phyloP scores from a whole-genome alignment of 2,888 invertebrate genomes.

The Mechanitis mazaeus region DNA sequence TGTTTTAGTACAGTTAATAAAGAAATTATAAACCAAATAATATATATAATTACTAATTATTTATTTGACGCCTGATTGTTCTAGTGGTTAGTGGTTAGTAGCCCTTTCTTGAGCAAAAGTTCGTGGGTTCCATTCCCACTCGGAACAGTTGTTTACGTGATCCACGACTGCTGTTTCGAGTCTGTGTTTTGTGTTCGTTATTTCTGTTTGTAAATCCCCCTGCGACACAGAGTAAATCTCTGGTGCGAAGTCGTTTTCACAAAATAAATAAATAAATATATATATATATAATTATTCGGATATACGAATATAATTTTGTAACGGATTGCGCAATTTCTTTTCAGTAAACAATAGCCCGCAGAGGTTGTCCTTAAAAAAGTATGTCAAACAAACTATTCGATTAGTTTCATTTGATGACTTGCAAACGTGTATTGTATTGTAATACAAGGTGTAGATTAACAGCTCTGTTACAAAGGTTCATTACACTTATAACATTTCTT shows the following conservation, averaged over 20 bases:
- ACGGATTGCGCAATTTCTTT: conserved; percentile 42
- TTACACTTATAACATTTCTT: background rate
- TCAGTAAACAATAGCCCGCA: conserved; percentile 57
- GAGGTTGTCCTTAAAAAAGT: conserved; percentile 64
- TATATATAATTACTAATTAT: background rate
- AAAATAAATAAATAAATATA: too few relatives aligned
- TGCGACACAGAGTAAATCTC: too few relatives aligned
- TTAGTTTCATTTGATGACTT: conserved; percentile 26
- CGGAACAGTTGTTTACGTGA: too few relatives aligned
- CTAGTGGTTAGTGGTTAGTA: too few relatives aligned
- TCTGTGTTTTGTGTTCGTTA: too few relatives aligned
- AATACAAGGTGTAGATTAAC: background rate
- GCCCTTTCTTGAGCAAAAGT: too few relatives aligned
- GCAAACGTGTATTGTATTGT: conserved; percentile 14
- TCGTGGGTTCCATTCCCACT: too few relatives aligned
- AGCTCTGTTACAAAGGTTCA: background rate
- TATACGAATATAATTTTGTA: conserved; percentile 36
- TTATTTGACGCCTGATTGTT: too few relatives aligned
- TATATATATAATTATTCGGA: background rate
- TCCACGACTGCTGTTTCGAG: too few relatives aligned
- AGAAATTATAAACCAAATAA: background rate
- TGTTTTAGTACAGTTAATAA: too few relatives aligned
- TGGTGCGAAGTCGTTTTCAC: too few relatives aligned
- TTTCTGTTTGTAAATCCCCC: too few relatives aligned
- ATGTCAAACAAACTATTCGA: conserved; percentile 59